A percentile compares a stretch with the other conserved stretches of the same genome.
Evolutionary conservation across 2,888 invertebrate genomes (phyloP).

Genomic region (Caenorhabditis sp.): DNA sequence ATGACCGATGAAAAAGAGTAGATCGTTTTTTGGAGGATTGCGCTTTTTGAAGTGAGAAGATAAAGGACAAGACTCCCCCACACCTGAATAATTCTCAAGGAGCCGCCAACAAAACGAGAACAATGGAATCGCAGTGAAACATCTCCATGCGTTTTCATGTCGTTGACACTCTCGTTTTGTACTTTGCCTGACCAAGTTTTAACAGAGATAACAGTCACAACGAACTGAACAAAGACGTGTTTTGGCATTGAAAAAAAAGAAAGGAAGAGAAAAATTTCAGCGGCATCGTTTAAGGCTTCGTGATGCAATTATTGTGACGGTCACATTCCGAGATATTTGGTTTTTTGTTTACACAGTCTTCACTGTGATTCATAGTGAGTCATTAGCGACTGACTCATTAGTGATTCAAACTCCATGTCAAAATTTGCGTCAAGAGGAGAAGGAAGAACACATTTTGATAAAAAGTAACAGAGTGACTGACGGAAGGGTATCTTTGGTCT

Average conservation of each 20-base stretch:
- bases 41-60: not conserved
- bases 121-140: not conserved
- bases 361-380: no score
- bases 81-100: conserved; percentile 36
- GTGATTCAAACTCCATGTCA: not conserved
- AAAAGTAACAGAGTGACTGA: not conserved
- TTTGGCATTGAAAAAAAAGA: conserved; percentile 7
- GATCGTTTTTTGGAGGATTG: no score
- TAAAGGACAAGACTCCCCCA: conserved; percentile 21
- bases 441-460: not conserved
- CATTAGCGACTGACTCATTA: conserved; percentile 11
- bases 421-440: not conserved
- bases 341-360: conserved; percentile 5
- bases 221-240: conserved; percentile 18
- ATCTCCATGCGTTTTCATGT: conserved; percentile 39
- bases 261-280: conserved; percentile 5
- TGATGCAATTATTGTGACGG: not conserved
- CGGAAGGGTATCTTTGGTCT: not conserved
- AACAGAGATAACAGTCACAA: conserved; percentile 36
- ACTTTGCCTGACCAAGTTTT: conserved; percentile 41
- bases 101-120: not conserved
- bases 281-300: not conserved
- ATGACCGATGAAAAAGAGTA: no score
- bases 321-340: conserved; percentile 1
- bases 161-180: conserved; percentile 42